Percentiles rank a stretch among this genome's conserved stretches.
Conservation (phyloP, 2,888 invertebrate species). For the Calliopum simillimum region DNA sequence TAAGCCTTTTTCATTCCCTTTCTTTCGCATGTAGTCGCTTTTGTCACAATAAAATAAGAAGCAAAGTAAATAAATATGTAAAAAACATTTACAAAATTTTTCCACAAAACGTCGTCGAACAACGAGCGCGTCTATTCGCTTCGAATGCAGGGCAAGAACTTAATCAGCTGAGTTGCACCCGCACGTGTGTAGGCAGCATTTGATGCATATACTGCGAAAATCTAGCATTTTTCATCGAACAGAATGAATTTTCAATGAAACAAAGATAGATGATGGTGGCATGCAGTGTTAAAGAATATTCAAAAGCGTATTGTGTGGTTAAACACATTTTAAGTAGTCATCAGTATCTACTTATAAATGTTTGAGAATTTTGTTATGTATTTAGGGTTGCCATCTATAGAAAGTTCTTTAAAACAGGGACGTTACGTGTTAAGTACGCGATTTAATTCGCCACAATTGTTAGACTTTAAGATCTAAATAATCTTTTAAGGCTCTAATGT, state of each 20-base stretch:
- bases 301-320: constrained; percentile 19
- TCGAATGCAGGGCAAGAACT: constrained; percentile 42
- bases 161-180: constrained; percentile 39
- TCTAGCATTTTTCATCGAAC: constrained; percentile 9
- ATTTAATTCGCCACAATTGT: too few species aligned
- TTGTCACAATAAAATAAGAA: constrained; percentile 1
- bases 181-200: constrained; percentile 30
- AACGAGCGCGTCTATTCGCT: constrained; percentile 31
- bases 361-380: too few species aligned
- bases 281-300: constrained; percentile 8
- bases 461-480: too few species aligned
- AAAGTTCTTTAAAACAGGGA: too few species aligned
- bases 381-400: too few species aligned
- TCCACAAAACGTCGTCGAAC: neutral
- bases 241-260: constrained; percentile 20
- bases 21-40: constrained; percentile 1
- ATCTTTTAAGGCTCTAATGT: too few species aligned
- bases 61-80: neutral
- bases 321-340: too few species aligned
- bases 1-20: neutral
- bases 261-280: constrained; percentile 3
- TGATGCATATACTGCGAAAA: neutral
- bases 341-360: too few species aligned
- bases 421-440: too few species aligned
- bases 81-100: constrained; percentile 1